phyloP scores from a whole-genome alignment of 2,888 invertebrate genomes.

The Tiphia femorata region DNA sequence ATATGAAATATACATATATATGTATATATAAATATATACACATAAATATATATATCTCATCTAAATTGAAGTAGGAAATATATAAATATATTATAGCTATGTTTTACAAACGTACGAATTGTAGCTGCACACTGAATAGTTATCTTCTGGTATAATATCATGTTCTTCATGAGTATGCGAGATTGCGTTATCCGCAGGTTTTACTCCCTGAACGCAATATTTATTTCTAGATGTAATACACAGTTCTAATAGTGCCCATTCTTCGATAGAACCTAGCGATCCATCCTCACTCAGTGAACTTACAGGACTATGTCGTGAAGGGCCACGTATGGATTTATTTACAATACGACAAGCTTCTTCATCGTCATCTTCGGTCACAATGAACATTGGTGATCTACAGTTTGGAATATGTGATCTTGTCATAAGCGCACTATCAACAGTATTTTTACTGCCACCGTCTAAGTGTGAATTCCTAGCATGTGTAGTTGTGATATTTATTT shows the following conservation, averaged over 20 bases:
- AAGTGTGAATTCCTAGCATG: background rate
- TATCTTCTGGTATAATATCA: slow-evolving; percentile 33
- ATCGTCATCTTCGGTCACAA: slow-evolving; percentile 27
- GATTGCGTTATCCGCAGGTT: slow-evolving; percentile 16
- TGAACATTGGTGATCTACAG: slow-evolving; percentile 20
- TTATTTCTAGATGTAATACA: slow-evolving; percentile 36
- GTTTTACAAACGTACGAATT: slow-evolving; percentile 42
- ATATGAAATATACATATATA: too few species aligned
- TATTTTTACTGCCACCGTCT: background rate
- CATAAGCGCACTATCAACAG: slow-evolving; percentile 2
- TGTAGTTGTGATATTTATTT: background rate
- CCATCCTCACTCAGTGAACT: slow-evolving; percentile 33
- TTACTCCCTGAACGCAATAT: slow-evolving; percentile 31
- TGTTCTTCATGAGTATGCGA: slow-evolving; percentile 25
- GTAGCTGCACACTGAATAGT: slow-evolving; percentile 44
- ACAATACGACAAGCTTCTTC: slow-evolving; percentile 18
- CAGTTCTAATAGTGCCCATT: slow-evolving; percentile 36
- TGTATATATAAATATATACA: too few species aligned
- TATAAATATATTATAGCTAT: too few species aligned
- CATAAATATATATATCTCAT: too few species aligned
- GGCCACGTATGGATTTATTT: slow-evolving; percentile 14
- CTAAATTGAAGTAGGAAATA: too few species aligned
- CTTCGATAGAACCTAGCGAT: slow-evolving; percentile 30
- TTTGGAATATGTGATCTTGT: slow-evolving; percentile 11
- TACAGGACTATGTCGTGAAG: slow-evolving; percentile 26